phyloP scores from a whole-genome alignment of 2,113 vertebrate genomes.

The Macaca nemestrina region DNA sequence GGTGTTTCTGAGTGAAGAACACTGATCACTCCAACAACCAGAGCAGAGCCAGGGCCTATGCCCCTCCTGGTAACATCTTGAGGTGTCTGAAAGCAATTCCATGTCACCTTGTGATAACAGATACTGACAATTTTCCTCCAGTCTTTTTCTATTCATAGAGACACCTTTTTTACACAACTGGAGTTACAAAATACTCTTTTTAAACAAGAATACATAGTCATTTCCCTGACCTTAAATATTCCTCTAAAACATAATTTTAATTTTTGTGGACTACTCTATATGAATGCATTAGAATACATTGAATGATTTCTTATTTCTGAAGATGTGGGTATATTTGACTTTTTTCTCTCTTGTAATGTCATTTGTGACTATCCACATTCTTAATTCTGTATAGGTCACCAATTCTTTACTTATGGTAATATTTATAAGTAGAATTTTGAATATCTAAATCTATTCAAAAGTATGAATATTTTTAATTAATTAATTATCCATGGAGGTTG shows the following conservation, averaged over 20 bases:
- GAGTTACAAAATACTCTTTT: neutral
- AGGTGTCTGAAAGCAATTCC: neutral
- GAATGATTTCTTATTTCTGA: neutral
- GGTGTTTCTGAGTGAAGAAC: neutral
- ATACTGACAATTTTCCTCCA: neutral
- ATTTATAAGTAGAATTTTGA: neutral
- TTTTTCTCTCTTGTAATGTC: neutral
- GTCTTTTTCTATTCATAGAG: neutral
- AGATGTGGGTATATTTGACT: neutral
- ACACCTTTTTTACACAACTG: neutral
- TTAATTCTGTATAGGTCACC: neutral
- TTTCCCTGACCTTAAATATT: neutral
- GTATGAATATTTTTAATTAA: neutral
- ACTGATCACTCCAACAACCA: no score
- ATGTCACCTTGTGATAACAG: rapidly evolving
- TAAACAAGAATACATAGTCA: neutral
- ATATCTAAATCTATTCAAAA: neutral
- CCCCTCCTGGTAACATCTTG: rapidly evolving
- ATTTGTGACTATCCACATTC: neutral
- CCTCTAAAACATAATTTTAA: neutral
- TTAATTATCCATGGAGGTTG: neutral
- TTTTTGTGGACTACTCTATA: neutral
- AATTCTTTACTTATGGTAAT: neutral
- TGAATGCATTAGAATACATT: neutral
- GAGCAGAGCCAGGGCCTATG: rapidly evolving